Conservation (phyloP, 2,888 invertebrate genomes). For the Acrobeloides nanus region DNA sequence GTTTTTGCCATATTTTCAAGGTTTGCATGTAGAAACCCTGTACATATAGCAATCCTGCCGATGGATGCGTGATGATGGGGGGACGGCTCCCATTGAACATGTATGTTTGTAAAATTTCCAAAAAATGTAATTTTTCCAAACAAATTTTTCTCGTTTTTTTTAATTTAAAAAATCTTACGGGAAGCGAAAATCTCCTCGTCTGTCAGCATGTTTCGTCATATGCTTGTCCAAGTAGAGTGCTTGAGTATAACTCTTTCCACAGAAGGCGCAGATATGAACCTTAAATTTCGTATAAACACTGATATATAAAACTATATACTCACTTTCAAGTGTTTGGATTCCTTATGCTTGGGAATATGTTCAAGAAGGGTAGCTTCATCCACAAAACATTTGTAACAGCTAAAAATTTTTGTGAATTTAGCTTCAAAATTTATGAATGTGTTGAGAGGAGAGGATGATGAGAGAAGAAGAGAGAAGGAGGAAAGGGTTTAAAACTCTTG, state of each 20-base stretch:
- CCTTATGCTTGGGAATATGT: constrained; percentile 99
- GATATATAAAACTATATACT: too few species aligned
- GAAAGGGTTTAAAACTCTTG: not conserved
- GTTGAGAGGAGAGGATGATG: not conserved
- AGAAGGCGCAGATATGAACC: constrained; percentile 97
- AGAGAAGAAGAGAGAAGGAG: not conserved
- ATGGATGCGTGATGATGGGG: too few species aligned
- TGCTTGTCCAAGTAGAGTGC: constrained; percentile 98
- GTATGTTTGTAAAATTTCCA: too few species aligned
- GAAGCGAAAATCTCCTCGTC: constrained; percentile 20
- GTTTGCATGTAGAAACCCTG: too few species aligned
- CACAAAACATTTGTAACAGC: constrained; percentile 96
- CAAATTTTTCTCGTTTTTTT: not conserved
- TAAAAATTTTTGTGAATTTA: constrained; percentile 17
- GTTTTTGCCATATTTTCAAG: too few species aligned
- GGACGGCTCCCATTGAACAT: too few species aligned
- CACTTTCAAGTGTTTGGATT: constrained; percentile 88
- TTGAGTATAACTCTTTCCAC: constrained; percentile 98
- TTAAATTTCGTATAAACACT: constrained; percentile 11
- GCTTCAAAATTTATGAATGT: constrained; percentile 2
- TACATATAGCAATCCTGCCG: too few species aligned
- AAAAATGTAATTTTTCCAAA: not conserved
- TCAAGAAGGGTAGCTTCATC: constrained; percentile 92
- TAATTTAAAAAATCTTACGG: constrained; percentile 3
- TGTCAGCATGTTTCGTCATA: constrained; percentile 81